Conservation (phyloP, 2,888 invertebrate genomes). For the Aspidiotus rigidus region DNA sequence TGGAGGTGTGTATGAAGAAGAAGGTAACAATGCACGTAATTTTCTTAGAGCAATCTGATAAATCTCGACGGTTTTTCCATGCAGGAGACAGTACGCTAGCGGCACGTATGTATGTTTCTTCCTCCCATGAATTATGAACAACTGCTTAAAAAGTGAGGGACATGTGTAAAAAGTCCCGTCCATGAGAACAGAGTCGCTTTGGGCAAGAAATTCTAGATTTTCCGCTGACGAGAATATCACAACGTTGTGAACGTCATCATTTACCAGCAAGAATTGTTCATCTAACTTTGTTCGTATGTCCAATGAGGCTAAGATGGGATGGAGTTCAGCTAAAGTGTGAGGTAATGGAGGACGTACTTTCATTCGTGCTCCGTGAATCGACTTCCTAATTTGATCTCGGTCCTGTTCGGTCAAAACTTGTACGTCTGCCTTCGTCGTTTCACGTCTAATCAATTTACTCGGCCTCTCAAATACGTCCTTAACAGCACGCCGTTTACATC, state of each 20-base stretch:
- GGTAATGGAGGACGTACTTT: constrained; percentile 1
- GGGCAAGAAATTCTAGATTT: neutral
- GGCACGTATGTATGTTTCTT: neutral
- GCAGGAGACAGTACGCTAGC: neutral
- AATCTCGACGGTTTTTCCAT: neutral
- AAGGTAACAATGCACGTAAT: too few relatives aligned
- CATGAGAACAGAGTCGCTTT: neutral
- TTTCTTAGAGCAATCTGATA: neutral
- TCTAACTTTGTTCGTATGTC: neutral
- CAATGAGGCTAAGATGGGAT: neutral
- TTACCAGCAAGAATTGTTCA: neutral
- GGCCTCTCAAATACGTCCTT: neutral
- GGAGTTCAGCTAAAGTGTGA: neutral
- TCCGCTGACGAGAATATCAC: neutral
- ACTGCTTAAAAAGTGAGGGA: neutral
- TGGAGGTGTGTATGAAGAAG: neutral
- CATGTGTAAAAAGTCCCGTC: neutral
- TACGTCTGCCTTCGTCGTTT: neutral
- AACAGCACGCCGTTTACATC: neutral
- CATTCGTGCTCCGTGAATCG: neutral
- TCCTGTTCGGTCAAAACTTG: neutral
- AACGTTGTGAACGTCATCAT: neutral
- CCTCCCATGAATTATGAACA: neutral
- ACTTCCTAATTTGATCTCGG: neutral
- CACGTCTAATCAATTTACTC: neutral